Conservation (phyloP, 2,113 vertebrate genomes). For the Colistium nudipinnis region DNA sequence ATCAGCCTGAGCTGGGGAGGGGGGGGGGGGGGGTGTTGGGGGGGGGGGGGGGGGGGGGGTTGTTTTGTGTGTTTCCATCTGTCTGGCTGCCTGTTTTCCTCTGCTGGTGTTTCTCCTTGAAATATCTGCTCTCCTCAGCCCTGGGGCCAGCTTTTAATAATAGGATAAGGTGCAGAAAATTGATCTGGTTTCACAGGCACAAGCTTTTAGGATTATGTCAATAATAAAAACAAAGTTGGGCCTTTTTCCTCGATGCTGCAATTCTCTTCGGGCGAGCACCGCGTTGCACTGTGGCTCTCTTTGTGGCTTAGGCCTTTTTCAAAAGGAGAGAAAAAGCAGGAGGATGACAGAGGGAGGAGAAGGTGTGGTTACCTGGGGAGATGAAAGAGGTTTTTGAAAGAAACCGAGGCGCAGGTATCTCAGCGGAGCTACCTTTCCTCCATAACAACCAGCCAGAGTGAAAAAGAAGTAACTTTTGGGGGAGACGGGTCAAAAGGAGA, state of each 20-base stretch:
- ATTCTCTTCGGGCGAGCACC: constrained; percentile 71
- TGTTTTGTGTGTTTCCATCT: constrained; percentile 40
- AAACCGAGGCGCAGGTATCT: constrained; percentile 15
- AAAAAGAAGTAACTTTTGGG: constrained; percentile 47
- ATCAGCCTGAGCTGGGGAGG: constrained; percentile 46
- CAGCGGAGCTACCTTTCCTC: constrained; percentile 44
- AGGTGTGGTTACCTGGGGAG: constrained; percentile 74
- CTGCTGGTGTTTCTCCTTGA: constrained; percentile 49
- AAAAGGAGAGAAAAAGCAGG: constrained; percentile 40
- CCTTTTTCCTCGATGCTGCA: constrained; percentile 62
- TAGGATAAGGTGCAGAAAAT: constrained; percentile 80
- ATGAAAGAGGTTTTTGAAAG: constrained; percentile 49
- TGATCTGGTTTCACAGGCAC: constrained; percentile 78
- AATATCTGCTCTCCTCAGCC: constrained; percentile 62
- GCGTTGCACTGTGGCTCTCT: constrained; percentile 60
- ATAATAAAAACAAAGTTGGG: constrained; percentile 78
- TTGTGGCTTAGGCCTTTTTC: constrained; percentile 59
- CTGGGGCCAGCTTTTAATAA: constrained; percentile 80
- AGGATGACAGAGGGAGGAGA: constrained; percentile 38
- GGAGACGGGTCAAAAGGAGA: constrained; percentile 50
- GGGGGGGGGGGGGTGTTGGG: constrained; percentile 4
- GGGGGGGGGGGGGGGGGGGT: constrained; percentile 17
- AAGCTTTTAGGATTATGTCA: constrained; percentile 80
- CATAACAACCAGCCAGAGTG: constrained; percentile 24
- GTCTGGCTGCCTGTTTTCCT: constrained; percentile 47